Conservation (phyloP, 2,113 vertebrate genomes). For the Pteropus alecto region DNA sequence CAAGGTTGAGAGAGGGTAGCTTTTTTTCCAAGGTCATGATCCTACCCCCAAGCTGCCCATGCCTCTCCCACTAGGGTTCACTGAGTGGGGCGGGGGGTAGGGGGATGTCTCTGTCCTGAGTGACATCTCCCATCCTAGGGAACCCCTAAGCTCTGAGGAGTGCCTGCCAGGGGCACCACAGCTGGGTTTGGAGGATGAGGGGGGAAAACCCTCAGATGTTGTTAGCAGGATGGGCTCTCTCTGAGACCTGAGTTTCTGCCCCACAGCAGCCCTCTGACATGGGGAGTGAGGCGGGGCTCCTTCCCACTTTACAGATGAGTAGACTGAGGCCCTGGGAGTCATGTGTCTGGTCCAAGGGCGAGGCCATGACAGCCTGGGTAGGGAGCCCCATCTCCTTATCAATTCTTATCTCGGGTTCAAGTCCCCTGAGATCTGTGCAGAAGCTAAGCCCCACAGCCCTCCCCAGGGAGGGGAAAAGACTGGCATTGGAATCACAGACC, state of each 20-base stretch:
- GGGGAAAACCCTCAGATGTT: not conserved
- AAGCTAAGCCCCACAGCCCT: not conserved
- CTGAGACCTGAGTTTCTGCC: not conserved
- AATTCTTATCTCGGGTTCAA: not conserved
- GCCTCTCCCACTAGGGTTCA: not conserved
- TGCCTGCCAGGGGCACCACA: not conserved
- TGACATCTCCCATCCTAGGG: not conserved
- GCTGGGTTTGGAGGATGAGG: not conserved
- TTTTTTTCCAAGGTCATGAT: not conserved
- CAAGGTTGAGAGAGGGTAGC: not conserved
- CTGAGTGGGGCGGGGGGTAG: too few species aligned
- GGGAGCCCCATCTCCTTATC: not conserved
- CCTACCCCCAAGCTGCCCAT: not conserved
- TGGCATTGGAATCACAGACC: not conserved
- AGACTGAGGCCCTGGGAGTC: not conserved
- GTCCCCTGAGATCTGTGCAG: not conserved
- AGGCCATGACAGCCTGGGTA: not conserved
- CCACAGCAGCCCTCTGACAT: not conserved
- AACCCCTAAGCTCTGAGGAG: not conserved
- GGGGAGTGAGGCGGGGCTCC: not conserved
- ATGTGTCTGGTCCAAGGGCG: not conserved
- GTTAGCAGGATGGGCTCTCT: not conserved
- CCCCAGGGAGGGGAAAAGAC: not conserved
- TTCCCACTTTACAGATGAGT: conserved; percentile 30
- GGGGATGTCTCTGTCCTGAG: not conserved